A percentile compares a stretch with the other conserved stretches of the same genome.
phyloP scores from a whole-genome alignment of 2,113 vertebrate species.

The Corythornis vintsioides region DNA sequence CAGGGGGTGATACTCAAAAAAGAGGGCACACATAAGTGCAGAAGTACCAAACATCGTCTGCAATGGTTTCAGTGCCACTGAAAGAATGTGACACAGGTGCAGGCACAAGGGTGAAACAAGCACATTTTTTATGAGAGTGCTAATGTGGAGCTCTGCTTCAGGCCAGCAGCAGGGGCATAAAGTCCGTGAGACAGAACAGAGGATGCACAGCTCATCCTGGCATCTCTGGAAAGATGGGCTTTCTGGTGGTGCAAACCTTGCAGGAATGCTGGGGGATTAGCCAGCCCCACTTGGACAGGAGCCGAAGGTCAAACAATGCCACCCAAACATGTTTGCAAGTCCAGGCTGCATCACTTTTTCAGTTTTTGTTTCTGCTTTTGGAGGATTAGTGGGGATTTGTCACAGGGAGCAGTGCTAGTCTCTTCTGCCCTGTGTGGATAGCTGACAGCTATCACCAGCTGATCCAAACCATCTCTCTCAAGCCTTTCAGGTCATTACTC shows the following conservation, averaged over 20 bases:
- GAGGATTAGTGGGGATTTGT: conserved; percentile 9
- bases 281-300: not conserved
- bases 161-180: not conserved
- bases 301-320: not conserved
- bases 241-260: not conserved
- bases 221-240: not conserved
- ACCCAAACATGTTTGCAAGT: not conserved
- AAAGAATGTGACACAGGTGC: not conserved
- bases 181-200: not conserved
- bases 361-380: conserved; percentile 22
- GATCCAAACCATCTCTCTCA: rapidly evolving
- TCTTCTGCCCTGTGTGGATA: not conserved
- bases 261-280: not conserved
- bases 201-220: not conserved
- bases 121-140: not conserved
- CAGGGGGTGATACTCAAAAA: not conserved
- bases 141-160: not conserved
- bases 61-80: not conserved
- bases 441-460: rapidly evolving
- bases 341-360: not conserved
- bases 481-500: not conserved
- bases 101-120: not conserved
- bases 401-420: rapidly evolving
- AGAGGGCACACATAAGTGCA: not conserved
- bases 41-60: not conserved